phyloP scores from a whole-genome alignment of 2,113 vertebrate genomes.

The Mesoclemmys tuberculata region DNA sequence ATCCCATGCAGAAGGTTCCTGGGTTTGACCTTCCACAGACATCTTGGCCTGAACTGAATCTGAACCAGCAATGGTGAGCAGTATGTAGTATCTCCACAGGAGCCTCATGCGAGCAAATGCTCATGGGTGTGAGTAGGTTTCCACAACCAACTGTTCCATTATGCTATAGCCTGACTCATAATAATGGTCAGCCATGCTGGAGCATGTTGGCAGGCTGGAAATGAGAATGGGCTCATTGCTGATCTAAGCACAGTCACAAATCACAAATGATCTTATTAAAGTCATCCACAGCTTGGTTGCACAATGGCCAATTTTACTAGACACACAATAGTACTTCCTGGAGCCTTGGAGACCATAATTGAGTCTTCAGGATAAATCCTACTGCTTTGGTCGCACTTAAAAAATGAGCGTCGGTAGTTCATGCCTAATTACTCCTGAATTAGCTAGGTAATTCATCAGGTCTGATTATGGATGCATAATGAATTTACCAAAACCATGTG shows the following conservation, averaged over 20 bases:
- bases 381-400: constrained; percentile 70
- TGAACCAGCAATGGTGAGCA: accelerated
- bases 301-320: background rate
- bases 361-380: constrained; percentile 69
- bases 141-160: background rate
- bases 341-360: background rate
- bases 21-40: no score
- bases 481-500: constrained; percentile 80
- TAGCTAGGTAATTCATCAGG: constrained; percentile 83
- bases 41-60: background rate
- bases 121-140: accelerated
- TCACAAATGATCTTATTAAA: background rate
- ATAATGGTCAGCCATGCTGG: background rate
- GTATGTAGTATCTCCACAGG: background rate
- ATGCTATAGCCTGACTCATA: background rate
- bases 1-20: no score
- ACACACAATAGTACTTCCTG: background rate
- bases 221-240: background rate
- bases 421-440: constrained; percentile 82
- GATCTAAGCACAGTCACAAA: background rate
- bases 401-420: constrained; percentile 78
- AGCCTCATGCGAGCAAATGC: accelerated
- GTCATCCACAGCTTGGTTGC: background rate
- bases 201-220: background rate
- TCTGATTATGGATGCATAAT: constrained; percentile 82